Base-by-base conservation (phyloP, 2,113 vertebrate genomes). In the Gila orcuttii region DNA sequence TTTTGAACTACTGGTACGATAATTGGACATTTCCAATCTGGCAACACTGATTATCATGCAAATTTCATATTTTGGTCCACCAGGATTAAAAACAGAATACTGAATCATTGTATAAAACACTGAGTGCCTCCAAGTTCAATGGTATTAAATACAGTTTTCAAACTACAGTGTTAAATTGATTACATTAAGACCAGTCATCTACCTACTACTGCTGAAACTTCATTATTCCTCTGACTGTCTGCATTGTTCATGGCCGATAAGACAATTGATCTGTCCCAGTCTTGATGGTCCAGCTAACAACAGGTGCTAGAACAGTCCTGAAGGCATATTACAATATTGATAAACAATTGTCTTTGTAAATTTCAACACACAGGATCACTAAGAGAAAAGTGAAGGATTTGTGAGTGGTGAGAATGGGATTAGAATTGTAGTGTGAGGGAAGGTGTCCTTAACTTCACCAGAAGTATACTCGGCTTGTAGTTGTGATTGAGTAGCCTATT, bases 281-380 rank as follows among this genome's bases (percentile, higher is more conserved):
- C 62, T 66, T 66, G 25, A 36, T 33, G 28, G 0, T 82, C 47
- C 6, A 23, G 42, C 62, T 71, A 82, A 71, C n/a, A 57, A 57
- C 60, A 83, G 25, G 45, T 68, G 42, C 60, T 15, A 57, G 31
- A 39, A 55, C 50, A 57, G 33, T 23, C 31, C 64, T n/a, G 50
- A 73, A 83, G 33, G 81, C 81, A 83, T 39, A 39, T 57, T 66
- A 81, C 60, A 57, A 57, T 52, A 83, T 36, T 57, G 66, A 71
- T 25, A 33, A 83, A 57, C 23, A n/a, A 83, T 59, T 36, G 9
- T 52, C 19, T 17, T 82, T 80, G 59, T 45, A 64, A 6, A 80
- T 80, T 62, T 64, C 15, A 2, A 28, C 39, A 21, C 15, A 80
- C 7, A 31, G 1, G 39, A 80, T 47, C n/a, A 19, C 39, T 21